These are phyloP conservation scores for Porites lutea DNA, from an alignment of 64 coral and sea anemone genomes.

Conservation along the genomic window DNA sequence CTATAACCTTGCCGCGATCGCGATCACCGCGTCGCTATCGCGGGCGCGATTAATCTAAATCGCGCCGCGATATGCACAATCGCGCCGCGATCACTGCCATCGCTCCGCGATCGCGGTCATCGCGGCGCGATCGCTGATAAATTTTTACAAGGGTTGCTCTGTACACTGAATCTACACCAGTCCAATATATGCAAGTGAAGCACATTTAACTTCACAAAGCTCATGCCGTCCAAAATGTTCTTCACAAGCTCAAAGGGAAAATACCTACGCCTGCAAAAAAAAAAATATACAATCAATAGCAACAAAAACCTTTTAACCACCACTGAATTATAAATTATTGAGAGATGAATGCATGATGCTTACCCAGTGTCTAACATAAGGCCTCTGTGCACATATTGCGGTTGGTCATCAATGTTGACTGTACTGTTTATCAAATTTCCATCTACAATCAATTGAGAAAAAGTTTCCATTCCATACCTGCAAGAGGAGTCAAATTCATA, in stretches of 20 bases:
- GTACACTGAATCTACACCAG: constrained; percentile 78
- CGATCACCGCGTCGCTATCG: no score
- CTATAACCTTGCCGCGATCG: no score
- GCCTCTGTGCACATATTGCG: constrained; percentile 69
- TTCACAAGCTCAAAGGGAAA: constrained; percentile 78
- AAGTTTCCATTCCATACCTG: constrained; percentile 89
- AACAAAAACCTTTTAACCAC: background rate
- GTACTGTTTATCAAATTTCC: constrained; percentile 60
- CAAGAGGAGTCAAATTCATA: background rate
- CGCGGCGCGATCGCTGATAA: no score
- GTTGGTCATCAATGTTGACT: constrained; percentile 67
- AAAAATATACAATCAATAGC: background rate
- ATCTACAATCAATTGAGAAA: constrained; percentile 78
- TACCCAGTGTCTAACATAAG: constrained; percentile 90
- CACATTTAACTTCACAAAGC: constrained; percentile 81
- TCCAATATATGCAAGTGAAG: constrained; percentile 75
- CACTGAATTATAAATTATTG: background rate
- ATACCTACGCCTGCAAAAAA: constrained; percentile 55
- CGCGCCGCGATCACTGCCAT: no score
- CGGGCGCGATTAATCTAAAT: no score
- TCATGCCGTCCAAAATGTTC: constrained; percentile 87
- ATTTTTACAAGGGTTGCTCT: no score
- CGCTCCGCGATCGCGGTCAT: no score
- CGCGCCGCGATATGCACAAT: no score
- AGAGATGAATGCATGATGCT: background rate